Conservation (phyloP, 2,113 vertebrate species). For the Cyprinodon variegatus region DNA sequence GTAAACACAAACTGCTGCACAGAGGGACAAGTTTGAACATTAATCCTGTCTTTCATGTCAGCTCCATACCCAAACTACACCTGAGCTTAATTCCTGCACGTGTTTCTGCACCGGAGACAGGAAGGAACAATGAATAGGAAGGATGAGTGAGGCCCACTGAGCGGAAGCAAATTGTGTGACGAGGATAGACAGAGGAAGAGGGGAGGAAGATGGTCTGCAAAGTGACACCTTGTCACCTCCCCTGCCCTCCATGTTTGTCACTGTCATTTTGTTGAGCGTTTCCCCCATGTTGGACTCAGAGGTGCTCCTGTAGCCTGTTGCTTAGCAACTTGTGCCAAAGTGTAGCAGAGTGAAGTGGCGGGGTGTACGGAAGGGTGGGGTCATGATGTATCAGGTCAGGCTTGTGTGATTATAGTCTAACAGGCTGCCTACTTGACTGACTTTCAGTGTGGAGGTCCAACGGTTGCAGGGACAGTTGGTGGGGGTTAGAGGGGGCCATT, state of each 20-base stretch:
- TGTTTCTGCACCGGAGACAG: constrained; percentile 46
- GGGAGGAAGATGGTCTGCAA: constrained; percentile 19
- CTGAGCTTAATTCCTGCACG: constrained; percentile 39
- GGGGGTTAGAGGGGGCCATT: constrained; percentile 38
- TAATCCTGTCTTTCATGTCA: constrained; percentile 45
- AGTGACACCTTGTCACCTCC: constrained; percentile 53
- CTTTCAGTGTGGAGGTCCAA: constrained; percentile 45
- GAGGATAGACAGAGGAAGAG: constrained; percentile 44
- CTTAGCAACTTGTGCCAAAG: constrained; percentile 70
- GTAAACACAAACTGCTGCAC: constrained; percentile 28
- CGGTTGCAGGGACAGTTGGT: constrained; percentile 41
- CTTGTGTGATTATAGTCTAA: constrained; percentile 70
- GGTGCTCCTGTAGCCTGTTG: constrained; percentile 62
- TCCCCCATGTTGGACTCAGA: constrained; percentile 30
- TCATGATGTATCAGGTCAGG: constrained; percentile 75
- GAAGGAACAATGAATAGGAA: constrained; percentile 34
- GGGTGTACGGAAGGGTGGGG: constrained; percentile 47
- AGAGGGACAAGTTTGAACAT: constrained; percentile 42
- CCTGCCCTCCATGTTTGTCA: constrained; percentile 58
- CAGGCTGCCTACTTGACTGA: constrained; percentile 59
- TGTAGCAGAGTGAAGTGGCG: constrained; percentile 48
- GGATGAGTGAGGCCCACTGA: constrained; percentile 12
- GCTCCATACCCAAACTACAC: constrained; percentile 18
- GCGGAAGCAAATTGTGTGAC: constrained; percentile 32
- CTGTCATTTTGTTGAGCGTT: constrained; percentile 47